Conservation (phyloP, 2,888 invertebrate species). For the Chymomyza fuscimana region DNA sequence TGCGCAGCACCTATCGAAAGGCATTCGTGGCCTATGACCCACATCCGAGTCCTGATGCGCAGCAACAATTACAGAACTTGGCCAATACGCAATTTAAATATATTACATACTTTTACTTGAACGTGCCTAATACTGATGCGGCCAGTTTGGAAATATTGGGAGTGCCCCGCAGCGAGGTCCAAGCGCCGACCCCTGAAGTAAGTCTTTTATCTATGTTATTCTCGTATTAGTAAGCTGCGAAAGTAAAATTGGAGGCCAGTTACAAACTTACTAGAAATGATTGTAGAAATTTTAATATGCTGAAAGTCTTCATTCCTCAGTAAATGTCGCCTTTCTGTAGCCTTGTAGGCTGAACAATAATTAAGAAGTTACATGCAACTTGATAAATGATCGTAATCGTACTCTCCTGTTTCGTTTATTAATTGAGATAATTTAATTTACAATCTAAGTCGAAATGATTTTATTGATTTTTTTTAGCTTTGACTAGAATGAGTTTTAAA, state of each 20-base stretch:
- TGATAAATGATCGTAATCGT: too few relatives aligned
- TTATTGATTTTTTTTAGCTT: too few relatives aligned
- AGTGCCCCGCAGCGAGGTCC: conserved; percentile 80
- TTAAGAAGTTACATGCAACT: too few relatives aligned
- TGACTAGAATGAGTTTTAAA: too few relatives aligned
- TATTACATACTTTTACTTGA: conserved; percentile 83
- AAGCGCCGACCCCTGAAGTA: conserved; percentile 50
- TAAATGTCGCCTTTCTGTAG: too few relatives aligned
- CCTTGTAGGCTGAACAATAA: too few relatives aligned
- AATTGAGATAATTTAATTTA: too few relatives aligned
- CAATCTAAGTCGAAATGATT: too few relatives aligned
- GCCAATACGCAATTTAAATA: conserved; percentile 81
- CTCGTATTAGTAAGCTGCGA: neutral
- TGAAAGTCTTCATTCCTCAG: too few relatives aligned
- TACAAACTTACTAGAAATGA: too few relatives aligned
- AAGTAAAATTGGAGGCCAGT: neutral
- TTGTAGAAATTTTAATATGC: too few relatives aligned
- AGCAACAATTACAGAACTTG: conserved; percentile 76
- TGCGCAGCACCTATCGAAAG: conserved; percentile 69
- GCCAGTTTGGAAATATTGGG: conserved; percentile 80
- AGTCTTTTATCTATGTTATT: neutral
- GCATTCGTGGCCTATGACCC: conserved; percentile 81
- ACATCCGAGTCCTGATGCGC: conserved; percentile 79
- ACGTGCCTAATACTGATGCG: conserved; percentile 83
- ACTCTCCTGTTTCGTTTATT: too few relatives aligned